phyloP scores from a whole-genome alignment of 2,797 vertebrate species.

The Columba guinea region DNA sequence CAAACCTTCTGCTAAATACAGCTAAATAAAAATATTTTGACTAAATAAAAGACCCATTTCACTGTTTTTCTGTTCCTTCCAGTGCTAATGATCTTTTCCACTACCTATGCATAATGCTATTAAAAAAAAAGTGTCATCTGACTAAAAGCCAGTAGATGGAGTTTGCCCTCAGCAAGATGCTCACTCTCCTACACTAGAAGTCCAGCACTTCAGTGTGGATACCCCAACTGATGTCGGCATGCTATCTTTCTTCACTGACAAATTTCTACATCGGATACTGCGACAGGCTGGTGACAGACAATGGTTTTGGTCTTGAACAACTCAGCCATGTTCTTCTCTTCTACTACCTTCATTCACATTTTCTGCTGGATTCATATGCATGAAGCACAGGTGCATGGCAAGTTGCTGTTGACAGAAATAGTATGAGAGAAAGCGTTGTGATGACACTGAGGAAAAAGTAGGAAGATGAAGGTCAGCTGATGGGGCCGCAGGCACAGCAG shows the following conservation, averaged over 20 bases:
- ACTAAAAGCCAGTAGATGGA: background rate
- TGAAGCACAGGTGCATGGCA: background rate
- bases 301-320: background rate
- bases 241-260: background rate
- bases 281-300: background rate
- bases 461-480: background rate
- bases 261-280: background rate
- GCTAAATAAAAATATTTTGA: constrained; percentile 63
- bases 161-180: background rate
- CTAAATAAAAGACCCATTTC: background rate
- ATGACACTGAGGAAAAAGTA: background rate
- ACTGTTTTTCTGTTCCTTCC: background rate
- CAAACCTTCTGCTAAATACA: background rate
- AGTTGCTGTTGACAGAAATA: background rate
- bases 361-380: background rate
- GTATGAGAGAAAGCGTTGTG: background rate
- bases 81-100: background rate
- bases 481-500: background rate
- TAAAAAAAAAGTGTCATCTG: background rate
- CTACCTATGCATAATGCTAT: background rate
- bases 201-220: background rate
- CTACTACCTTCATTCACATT: background rate
- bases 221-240: background rate
- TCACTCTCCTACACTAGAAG: fast-evolving
- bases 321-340: background rate